Conservation (phyloP, 2,888 invertebrate genomes). For the Idaea straminata region DNA sequence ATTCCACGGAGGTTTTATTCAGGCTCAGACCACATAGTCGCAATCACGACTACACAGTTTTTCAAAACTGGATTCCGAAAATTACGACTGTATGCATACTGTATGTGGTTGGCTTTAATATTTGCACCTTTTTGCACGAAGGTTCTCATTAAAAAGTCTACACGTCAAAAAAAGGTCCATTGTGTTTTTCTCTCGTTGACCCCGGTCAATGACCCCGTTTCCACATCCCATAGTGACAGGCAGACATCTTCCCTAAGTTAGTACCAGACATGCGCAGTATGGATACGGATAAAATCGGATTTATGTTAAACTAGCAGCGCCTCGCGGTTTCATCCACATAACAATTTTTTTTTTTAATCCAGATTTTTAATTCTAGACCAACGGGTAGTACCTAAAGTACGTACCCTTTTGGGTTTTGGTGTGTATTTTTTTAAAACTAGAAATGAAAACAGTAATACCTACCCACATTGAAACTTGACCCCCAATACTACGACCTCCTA, state of each 20-base stretch:
- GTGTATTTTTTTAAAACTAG: background rate
- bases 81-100: no score
- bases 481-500: background rate
- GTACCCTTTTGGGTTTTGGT: background rate
- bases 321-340: slow-evolving; percentile 1
- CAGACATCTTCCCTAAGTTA: background rate
- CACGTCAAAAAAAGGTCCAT: background rate
- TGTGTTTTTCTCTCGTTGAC: background rate
- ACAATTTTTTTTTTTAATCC: no score
- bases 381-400: background rate
- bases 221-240: slow-evolving; percentile 9
- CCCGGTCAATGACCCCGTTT: background rate
- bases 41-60: no score
- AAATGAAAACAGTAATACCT: background rate
- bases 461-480: background rate
- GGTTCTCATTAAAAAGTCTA: background rate
- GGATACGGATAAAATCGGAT: background rate
- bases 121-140: background rate
- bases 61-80: no score
- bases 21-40: no score
- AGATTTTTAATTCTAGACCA: no score
- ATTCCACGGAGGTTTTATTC: background rate
- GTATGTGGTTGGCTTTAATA: background rate
- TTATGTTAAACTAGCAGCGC: background rate
- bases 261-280: background rate